A percentile compares a stretch with the other conserved stretches of the same genome.
These are phyloP conservation scores for Marmota flaviventris DNA, from an alignment of 2,113 vertebrate species.

Conservation along the genomic window DNA sequence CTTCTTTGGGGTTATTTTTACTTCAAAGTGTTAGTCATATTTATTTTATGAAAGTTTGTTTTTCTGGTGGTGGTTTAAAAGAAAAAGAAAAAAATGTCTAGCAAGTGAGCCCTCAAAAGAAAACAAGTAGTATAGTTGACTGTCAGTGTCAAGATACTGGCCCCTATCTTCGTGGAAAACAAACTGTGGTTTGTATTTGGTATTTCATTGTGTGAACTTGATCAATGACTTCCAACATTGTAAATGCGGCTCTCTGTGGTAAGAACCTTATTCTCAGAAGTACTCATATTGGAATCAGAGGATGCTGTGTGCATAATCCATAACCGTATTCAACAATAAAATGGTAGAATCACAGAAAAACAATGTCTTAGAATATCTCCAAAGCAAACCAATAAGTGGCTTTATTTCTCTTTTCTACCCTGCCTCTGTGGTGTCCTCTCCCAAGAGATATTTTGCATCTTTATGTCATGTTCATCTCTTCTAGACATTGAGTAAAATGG, in stretches of 20 bases:
- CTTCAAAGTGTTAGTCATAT: slow-evolving; percentile 59
- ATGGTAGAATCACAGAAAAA: background rate
- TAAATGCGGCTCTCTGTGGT: background rate
- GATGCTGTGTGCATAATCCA: background rate
- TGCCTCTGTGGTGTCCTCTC: background rate
- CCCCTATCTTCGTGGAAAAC: background rate
- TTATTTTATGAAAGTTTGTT: slow-evolving; percentile 66
- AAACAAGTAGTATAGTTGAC: slow-evolving; percentile 19
- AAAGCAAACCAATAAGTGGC: background rate
- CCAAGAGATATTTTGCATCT: background rate
- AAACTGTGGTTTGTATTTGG: background rate
- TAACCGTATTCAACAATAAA: background rate
- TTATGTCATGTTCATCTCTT: background rate
- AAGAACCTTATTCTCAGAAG: background rate
- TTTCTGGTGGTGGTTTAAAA: slow-evolving; percentile 37
- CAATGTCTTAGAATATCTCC: background rate
- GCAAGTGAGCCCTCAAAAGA: slow-evolving; percentile 24
- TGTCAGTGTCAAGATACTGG: background rate
- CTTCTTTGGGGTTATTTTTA: slow-evolving; percentile 68
- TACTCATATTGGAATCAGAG: background rate
- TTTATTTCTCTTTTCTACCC: background rate
- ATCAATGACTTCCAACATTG: background rate
- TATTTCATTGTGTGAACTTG: background rate
- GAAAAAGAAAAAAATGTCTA: background rate
- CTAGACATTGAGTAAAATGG: background rate